These are phyloP conservation scores for Notolepis coatsorum DNA, from an alignment of 2,797 vertebrate species.

Conservation along the genomic window DNA sequence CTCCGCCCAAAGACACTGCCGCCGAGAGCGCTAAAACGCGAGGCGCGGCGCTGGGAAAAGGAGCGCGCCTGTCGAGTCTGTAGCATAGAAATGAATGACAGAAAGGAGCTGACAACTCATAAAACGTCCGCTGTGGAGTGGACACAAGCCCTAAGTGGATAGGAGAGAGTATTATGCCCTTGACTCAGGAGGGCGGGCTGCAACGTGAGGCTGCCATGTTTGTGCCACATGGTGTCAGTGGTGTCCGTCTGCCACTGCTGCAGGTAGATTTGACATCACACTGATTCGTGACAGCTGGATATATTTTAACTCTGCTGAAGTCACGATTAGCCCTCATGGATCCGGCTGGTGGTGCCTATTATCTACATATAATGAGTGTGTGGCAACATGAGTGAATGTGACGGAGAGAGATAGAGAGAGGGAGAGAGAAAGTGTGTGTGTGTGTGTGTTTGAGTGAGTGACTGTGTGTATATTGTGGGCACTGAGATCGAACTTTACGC, in stretches of 20 bases:
- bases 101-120: too few species aligned
- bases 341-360: conserved; percentile 61
- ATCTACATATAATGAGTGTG: conserved; percentile 68
- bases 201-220: background rate
- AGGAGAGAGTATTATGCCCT: too few species aligned
- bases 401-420: too few species aligned
- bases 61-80: too few species aligned
- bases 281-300: conserved; percentile 29
- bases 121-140: too few species aligned
- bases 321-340: conserved; percentile 27
- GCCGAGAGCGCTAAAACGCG: too few species aligned
- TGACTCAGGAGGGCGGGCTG: too few species aligned
- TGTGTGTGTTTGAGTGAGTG: conserved; percentile 9
- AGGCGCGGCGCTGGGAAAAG: too few species aligned
- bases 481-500: conserved; percentile 60
- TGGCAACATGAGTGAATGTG: too few species aligned
- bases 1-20: too few species aligned
- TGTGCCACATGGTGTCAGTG: conserved; percentile 60
- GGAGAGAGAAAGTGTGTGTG: conserved; percentile 31
- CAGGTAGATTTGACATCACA: conserved; percentile 18
- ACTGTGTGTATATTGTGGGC: conserved; percentile 35
- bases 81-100: too few species aligned
- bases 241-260: conserved; percentile 25
- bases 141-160: too few species aligned
- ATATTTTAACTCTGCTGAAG: conserved; percentile 42